Conservation (phyloP, 2,797 vertebrate species). For the Darevskia mixta region DNA sequence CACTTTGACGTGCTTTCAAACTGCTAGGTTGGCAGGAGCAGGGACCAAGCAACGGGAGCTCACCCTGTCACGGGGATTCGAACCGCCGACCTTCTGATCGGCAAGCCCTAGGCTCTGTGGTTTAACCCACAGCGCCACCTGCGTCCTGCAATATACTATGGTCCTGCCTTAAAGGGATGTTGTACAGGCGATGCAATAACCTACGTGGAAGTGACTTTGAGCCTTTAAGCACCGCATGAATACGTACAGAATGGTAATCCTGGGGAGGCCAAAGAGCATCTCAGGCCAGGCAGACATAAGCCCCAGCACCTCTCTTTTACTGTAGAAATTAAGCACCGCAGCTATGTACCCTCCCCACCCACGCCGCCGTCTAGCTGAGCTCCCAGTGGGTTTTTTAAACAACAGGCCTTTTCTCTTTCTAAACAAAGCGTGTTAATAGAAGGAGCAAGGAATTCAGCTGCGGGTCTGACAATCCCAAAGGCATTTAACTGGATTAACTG, state of each 20-base stretch:
- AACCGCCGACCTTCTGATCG: too few relatives aligned
- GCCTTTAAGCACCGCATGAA: neutral
- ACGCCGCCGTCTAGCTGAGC: constrained; percentile 64
- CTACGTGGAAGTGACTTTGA: too few relatives aligned
- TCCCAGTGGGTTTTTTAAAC: constrained; percentile 71
- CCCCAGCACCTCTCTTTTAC: neutral
- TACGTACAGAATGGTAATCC: neutral
- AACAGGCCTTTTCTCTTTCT: constrained; percentile 63
- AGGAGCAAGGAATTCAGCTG: constrained; percentile 72
- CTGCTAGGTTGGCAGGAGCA: too few relatives aligned
- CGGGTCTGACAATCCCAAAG: constrained; percentile 74
- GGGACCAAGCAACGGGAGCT: too few relatives aligned
- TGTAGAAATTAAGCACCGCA: constrained; percentile 49
- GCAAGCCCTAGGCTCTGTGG: too few relatives aligned
- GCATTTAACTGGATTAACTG: constrained; percentile 80
- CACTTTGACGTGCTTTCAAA: too few relatives aligned
- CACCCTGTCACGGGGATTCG: too few relatives aligned
- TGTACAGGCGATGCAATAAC: too few relatives aligned
- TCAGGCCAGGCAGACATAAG: neutral
- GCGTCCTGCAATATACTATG: too few relatives aligned
- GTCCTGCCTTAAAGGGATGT: neutral
- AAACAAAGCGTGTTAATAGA: constrained; percentile 73
- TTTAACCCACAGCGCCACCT: too few relatives aligned
- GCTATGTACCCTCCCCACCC: constrained; percentile 42
- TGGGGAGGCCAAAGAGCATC: neutral